phyloP scores from a whole-genome alignment of 1,140 invertebrate species.

The Zaprionus ghesquierei region DNA sequence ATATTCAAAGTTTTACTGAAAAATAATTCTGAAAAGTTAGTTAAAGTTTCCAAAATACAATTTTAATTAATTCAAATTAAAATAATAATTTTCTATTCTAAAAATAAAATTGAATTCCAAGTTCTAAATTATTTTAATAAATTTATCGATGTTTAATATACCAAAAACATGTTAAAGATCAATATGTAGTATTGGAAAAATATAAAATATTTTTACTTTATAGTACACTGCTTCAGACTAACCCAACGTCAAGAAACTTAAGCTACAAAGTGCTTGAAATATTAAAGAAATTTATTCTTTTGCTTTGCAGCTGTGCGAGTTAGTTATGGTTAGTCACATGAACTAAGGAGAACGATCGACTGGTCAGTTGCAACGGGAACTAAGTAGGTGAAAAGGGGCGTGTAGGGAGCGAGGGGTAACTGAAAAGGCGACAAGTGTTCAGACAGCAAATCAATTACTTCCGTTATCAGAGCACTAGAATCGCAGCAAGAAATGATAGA shows the following conservation, averaged over 20 bases:
- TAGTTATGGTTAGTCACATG: constrained; percentile 14
- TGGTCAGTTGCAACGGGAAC: constrained; percentile 7
- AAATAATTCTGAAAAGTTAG: too few species aligned
- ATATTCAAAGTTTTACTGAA: too few species aligned
- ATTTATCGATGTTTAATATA: too few species aligned
- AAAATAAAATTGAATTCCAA: too few species aligned
- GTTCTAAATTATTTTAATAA: too few species aligned
- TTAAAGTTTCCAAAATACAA: too few species aligned
- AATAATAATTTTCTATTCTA: too few species aligned
- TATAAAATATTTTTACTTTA: neutral
- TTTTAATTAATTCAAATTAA: too few species aligned
- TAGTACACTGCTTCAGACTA: neutral
- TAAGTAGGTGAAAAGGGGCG: neutral
- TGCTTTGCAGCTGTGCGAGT: neutral
- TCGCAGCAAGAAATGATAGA: constrained; percentile 40
- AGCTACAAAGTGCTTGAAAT: neutral
- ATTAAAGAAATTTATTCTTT: neutral
- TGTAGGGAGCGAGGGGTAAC: neutral
- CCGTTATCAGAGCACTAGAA: constrained; percentile 34
- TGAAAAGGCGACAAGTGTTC: constrained; percentile 14
- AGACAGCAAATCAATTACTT: constrained; percentile 59
- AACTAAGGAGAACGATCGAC: neutral
- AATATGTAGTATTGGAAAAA: too few species aligned
- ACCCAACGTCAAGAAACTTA: neutral
- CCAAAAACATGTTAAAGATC: too few species aligned